Evolutionary conservation across 1,140 invertebrate species (phyloP).

Genomic region (Heliconius hermathena): DNA sequence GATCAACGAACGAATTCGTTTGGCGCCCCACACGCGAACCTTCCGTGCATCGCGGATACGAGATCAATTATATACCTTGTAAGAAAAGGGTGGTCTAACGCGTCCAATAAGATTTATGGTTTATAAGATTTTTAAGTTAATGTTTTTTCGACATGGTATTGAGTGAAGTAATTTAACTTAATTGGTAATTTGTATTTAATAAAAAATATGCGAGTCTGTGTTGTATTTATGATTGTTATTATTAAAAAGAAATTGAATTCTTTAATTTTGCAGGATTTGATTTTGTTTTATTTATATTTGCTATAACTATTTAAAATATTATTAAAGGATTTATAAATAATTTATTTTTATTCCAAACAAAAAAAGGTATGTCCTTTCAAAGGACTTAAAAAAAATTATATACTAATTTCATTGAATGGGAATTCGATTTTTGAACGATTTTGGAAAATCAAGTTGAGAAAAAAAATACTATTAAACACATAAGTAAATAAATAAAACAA

Average conservation of each 20-base stretch:
- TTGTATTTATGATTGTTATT: too few relatives aligned
- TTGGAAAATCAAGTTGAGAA: not conserved
- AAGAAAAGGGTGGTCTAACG: slow-evolving; percentile 39
- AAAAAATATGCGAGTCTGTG: not conserved
- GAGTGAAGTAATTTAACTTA: not conserved
- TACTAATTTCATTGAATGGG: not conserved
- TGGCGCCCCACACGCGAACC: slow-evolving; percentile 50
- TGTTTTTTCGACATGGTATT: slow-evolving; percentile 18
- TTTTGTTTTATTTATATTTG: too few relatives aligned
- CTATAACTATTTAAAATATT: too few relatives aligned
- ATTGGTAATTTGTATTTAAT: slow-evolving; percentile 7
- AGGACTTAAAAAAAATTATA: not conserved
- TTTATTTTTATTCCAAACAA: too few relatives aligned
- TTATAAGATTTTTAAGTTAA: slow-evolving; percentile 28
- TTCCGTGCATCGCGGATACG: slow-evolving; percentile 45
- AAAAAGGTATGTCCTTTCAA: too few relatives aligned
- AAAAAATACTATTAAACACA: not conserved
- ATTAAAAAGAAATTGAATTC: too few relatives aligned
- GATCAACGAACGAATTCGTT: slow-evolving; percentile 65
- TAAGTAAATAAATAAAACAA: not conserved
- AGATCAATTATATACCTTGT: slow-evolving; percentile 45
- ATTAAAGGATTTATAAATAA: too few relatives aligned
- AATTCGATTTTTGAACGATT: not conserved
- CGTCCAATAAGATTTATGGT: slow-evolving; percentile 29
- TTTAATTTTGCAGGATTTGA: too few relatives aligned